Evolutionary conservation across 2,113 vertebrate species (phyloP).

Genomic region (Paedocypris sp.): DNA sequence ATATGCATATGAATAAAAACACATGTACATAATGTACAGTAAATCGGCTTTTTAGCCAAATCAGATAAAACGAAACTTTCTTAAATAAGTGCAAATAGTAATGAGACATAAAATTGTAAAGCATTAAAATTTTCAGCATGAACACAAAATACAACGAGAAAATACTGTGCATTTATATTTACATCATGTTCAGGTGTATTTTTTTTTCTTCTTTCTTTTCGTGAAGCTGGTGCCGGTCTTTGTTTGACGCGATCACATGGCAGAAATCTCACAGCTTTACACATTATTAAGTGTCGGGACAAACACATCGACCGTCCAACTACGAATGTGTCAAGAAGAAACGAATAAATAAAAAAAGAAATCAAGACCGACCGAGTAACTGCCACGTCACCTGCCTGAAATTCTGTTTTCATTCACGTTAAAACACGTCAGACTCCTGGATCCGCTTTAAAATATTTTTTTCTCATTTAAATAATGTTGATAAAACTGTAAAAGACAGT

Average conservation of each 20-base stretch:
- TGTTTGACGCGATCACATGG: slow-evolving; percentile 44
- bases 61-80: slow-evolving; percentile 57
- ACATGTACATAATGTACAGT: slow-evolving; percentile 70
- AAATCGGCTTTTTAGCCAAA: slow-evolving; percentile 50
- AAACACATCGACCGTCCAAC: too few species aligned
- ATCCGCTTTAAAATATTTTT: too few species aligned
- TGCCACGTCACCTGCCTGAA: too few species aligned
- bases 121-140: slow-evolving; percentile 58
- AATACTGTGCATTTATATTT: slow-evolving; percentile 62
- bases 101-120: slow-evolving; percentile 66
- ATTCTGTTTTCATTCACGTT: too few species aligned
- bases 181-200: slow-evolving; percentile 42
- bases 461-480: too few species aligned
- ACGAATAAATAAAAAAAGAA: too few species aligned
- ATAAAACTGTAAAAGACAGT: too few species aligned
- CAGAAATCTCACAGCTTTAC: too few species aligned
- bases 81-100: slow-evolving; percentile 77
- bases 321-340: too few species aligned
- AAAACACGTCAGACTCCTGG: too few species aligned
- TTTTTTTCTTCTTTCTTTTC: slow-evolving; percentile 41
- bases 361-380: too few species aligned
- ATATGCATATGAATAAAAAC: slow-evolving; percentile 73
- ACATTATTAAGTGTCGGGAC: too few species aligned
- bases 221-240: slow-evolving; percentile 49
- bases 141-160: slow-evolving; percentile 61